A percentile compares a stretch with the other conserved stretches of the same genome.
Conservation (phyloP, 2,888 invertebrate genomes). For the Macrophya alboannulata region DNA sequence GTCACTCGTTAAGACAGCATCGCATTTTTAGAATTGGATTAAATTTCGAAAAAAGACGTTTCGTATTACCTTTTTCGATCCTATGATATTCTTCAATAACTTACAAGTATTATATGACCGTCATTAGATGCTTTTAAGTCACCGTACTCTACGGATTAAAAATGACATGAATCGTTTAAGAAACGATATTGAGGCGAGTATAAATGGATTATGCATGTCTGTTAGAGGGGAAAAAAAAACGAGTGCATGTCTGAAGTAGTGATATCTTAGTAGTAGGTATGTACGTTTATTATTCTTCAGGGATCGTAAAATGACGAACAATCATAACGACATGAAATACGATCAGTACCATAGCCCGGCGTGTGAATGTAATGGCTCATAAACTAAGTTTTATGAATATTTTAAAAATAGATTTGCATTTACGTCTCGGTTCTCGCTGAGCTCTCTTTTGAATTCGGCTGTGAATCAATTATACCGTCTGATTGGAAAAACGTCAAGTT, state of each 20-base stretch:
- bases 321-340: slow-evolving; percentile 1
- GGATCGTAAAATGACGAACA: not conserved
- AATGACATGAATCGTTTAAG: not conserved
- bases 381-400: slow-evolving; percentile 34
- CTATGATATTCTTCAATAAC: not conserved
- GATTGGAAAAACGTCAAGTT: slow-evolving; percentile 38
- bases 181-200: not conserved
- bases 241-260: not conserved
- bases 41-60: not conserved
- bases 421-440: not conserved
- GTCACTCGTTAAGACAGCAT: not conserved
- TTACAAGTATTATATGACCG: not conserved
- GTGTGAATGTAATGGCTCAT: slow-evolving; percentile 28
- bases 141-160: not conserved
- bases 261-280: not conserved
- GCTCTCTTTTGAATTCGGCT: slow-evolving; percentile 11
- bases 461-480: slow-evolving; percentile 35
- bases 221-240: no score
- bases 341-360: not conserved
- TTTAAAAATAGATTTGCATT: slow-evolving; percentile 21
- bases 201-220: no score
- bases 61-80: not conserved
- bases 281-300: not conserved
- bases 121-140: not conserved
- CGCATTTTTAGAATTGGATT: not conserved